Base-by-base conservation (phyloP, 2,888 invertebrate genomes). In the Chymomyza procnemis region DNA sequence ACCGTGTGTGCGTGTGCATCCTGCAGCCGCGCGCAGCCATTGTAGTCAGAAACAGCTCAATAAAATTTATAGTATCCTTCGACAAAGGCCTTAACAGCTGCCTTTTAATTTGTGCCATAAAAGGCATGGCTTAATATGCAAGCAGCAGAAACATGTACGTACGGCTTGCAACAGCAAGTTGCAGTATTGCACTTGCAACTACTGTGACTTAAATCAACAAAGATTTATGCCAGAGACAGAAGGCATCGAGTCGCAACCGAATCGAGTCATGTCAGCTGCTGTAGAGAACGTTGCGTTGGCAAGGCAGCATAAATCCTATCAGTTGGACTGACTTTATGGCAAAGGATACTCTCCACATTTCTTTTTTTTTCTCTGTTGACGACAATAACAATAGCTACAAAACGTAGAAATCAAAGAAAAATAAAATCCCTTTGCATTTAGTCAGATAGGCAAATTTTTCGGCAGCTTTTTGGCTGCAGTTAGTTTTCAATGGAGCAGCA, bases 71-170 rank as follows among this genome's bases (percentile, higher is more conserved):
- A 19, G 46, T 46, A 55, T 48, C 52, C 54, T 50, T 60, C 47
- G 46, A 47, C 67, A 67, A 41, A 34, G 57, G 57, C 54, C 55
- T 68, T 69, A 71, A 71, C 47, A 21, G n/a, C 60, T 48, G 70
- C 76, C 84, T 78, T 75, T 80, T 80, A 80, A 80, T 84, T 84
- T 80, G 81, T 78, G 79, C 55, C 75, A 30, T 67, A 80, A 74
- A 80, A 80, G 74, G 85, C 84, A 81, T 84, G 76, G 81, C 80
- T 81, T 81, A 81, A 81, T n/a, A n/a, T 81, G 81, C 87, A 85
- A 73, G 58, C 73, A 73, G 87, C 73, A 73, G 87, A 84, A 84
- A 78, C 79, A 83, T 64, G 68, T 66, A 4, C 14, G 68, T 66
- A 4, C 14, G 21, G 54, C 19, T 12, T 50, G 18, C 8, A 8